phyloP scores from a whole-genome alignment of 2,888 invertebrate genomes.

The Chrysina gloriosa region DNA sequence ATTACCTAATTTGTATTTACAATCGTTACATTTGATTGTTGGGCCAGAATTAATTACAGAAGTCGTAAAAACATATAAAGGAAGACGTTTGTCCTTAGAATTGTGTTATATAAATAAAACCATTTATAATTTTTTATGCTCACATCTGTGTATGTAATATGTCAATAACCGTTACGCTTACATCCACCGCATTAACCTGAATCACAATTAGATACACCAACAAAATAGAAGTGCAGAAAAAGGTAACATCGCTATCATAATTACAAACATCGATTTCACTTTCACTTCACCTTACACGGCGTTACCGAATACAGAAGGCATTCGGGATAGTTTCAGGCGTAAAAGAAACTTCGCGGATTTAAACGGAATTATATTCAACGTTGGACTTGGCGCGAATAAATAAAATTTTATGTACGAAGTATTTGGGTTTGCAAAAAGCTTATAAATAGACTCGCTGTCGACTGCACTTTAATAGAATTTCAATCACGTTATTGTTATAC shows the following conservation, averaged over 20 bases:
- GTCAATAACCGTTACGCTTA: too few relatives aligned
- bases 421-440: neutral
- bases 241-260: neutral
- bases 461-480: conserved; percentile 13
- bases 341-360: neutral
- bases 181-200: too few relatives aligned
- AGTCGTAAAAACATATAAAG: too few relatives aligned
- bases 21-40: too few relatives aligned
- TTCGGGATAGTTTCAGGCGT: neutral
- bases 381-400: neutral
- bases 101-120: too few relatives aligned
- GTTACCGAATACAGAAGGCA: neutral
- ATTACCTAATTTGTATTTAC: too few relatives aligned
- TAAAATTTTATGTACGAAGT: too few relatives aligned
- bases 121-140: too few relatives aligned
- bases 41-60: too few relatives aligned
- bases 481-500: conserved; percentile 7
- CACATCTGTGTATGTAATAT: too few relatives aligned
- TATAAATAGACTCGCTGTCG: neutral
- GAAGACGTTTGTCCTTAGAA: too few relatives aligned
- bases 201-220: neutral
- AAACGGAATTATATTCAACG: neutral
- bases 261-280: conserved; percentile 19
- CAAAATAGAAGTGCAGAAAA: neutral
- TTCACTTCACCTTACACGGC: conserved; percentile 13